These are phyloP conservation scores for Eutolmus rufibarbis DNA, from an alignment of 2,888 invertebrate species.

Conservation along the genomic window DNA sequence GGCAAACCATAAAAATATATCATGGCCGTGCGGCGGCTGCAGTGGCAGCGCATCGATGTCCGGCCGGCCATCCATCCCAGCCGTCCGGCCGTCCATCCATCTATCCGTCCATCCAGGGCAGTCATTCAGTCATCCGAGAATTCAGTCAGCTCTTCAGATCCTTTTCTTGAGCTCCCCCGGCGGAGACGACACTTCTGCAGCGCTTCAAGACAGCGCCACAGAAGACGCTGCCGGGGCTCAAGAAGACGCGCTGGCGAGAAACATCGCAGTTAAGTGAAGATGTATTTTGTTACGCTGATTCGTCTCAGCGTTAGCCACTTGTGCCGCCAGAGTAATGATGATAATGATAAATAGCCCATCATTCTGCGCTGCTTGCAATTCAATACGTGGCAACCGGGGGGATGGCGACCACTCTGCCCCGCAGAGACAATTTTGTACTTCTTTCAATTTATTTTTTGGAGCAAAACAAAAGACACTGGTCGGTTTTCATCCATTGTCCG, in stretches of 20 bases:
- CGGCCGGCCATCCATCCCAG: not conserved
- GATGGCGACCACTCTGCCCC: not conserved
- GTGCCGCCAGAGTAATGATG: constrained; percentile 26
- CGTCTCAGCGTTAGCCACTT: constrained; percentile 29
- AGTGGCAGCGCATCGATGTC: constrained; percentile 13
- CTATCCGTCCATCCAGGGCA: not conserved
- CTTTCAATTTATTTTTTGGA: not conserved
- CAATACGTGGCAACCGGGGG: not conserved
- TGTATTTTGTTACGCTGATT: constrained; percentile 29
- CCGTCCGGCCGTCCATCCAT: not conserved
- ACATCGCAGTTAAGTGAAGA: constrained; percentile 29
- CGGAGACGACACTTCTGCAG: not conserved
- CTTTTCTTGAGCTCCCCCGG: not conserved
- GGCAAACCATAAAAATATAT: constrained; percentile 22
- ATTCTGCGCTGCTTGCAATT: constrained; percentile 4
- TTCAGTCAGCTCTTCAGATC: not conserved
- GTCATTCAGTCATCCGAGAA: not conserved
- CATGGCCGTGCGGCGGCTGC: not conserved
- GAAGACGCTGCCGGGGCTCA: not conserved
- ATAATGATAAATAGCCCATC: constrained; percentile 30
- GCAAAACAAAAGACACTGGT: not conserved
- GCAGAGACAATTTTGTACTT: not conserved
- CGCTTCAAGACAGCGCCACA: not conserved
- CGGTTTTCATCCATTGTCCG: not conserved
- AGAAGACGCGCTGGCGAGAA: not conserved